Evolutionary conservation across 2,888 invertebrate genomes (phyloP).

Genomic region (Melieria crassipennis): DNA sequence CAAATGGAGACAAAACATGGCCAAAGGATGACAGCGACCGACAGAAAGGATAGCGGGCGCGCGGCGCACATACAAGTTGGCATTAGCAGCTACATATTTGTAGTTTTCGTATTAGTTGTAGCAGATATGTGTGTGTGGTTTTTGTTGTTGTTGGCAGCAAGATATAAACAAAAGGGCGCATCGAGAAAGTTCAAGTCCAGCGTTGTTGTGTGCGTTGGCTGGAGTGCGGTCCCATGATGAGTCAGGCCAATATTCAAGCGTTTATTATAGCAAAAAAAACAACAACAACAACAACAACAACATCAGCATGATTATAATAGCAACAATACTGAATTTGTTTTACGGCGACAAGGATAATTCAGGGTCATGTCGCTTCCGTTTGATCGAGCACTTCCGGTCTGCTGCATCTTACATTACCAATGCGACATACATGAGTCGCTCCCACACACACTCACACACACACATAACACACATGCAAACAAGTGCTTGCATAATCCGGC

Average conservation of each 20-base stretch:
- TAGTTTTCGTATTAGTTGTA: background rate
- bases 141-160: background rate
- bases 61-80: background rate
- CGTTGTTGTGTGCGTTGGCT: background rate
- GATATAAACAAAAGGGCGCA: background rate
- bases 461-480: background rate
- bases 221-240: background rate
- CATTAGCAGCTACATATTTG: background rate
- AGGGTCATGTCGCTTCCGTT: constrained; percentile 31
- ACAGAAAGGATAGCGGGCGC: background rate
- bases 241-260: background rate
- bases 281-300: background rate
- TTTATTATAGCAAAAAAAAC: background rate
- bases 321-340: background rate
- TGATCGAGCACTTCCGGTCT: constrained; percentile 30
- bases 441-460: background rate
- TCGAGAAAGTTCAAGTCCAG: background rate
- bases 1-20: background rate
- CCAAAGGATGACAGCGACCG: background rate
- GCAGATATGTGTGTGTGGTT: background rate
- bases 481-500: background rate
- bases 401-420: constrained; percentile 13
- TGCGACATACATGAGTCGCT: background rate
- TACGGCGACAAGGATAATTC: constrained; percentile 19
- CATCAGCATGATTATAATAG: too few species aligned